Conservation (phyloP, 2,888 invertebrate species). For the Tethea ocularis region DNA sequence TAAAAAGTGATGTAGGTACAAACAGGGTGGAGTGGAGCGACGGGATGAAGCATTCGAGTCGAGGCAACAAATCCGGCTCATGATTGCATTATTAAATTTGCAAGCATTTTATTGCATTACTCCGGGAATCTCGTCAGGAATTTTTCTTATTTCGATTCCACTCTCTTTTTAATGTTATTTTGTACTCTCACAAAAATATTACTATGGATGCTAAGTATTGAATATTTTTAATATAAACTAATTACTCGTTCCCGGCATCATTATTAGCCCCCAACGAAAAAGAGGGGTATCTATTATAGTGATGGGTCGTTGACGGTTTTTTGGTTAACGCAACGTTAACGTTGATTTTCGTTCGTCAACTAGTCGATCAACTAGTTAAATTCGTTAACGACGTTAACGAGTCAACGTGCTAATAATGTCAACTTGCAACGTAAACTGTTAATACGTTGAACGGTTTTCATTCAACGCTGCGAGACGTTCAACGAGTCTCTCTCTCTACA, state of each 20-base stretch:
- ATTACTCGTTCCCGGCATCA: neutral
- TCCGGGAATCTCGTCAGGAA: slow-evolving; percentile 32
- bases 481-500: too few species aligned
- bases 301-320: too few species aligned
- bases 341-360: too few species aligned
- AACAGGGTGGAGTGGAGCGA: slow-evolving; percentile 10
- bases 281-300: too few species aligned
- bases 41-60: slow-evolving; percentile 30
- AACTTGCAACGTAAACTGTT: too few species aligned
- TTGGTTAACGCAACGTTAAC: too few species aligned
- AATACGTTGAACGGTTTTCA: too few species aligned
- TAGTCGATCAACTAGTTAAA: too few species aligned
- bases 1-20: slow-evolving; percentile 22
- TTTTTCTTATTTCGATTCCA: slow-evolving; percentile 29
- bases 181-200: slow-evolving; percentile 7
- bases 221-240: neutral
- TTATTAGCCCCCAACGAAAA: too few species aligned
- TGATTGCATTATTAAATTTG: slow-evolving; percentile 64
- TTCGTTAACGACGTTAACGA: too few species aligned
- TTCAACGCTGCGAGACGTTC: too few species aligned
- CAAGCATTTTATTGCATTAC: slow-evolving; percentile 54
- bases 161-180: slow-evolving; percentile 19
- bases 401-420: too few species aligned
- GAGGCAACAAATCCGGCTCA: slow-evolving; percentile 48
- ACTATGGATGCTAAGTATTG: neutral